These are phyloP conservation scores for Hirundo rustica DNA, from an alignment of 2,797 vertebrate species.

Conservation along the genomic window DNA sequence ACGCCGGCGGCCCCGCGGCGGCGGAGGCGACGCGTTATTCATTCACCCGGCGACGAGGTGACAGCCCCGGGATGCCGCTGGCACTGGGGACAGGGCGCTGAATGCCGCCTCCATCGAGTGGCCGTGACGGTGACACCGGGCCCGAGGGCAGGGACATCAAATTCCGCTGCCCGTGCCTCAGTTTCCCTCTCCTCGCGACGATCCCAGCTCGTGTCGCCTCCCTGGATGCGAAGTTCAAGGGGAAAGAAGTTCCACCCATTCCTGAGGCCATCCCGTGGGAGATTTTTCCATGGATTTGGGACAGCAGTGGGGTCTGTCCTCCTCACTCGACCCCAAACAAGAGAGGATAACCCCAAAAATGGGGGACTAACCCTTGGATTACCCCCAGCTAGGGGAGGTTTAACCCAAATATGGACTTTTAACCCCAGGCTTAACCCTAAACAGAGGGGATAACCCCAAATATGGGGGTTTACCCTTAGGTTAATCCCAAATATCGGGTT, in stretches of 20 bases:
- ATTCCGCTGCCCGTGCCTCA: background rate
- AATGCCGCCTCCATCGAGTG: background rate
- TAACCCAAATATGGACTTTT: background rate
- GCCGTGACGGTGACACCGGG: accelerated
- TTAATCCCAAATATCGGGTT: background rate
- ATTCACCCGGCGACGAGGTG: background rate
- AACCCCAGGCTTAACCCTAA: background rate
- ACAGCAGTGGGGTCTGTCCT: accelerated
- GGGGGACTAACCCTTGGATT: too few relatives aligned
- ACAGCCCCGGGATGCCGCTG: background rate
- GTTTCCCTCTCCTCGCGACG: background rate
- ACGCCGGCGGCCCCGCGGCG: background rate
- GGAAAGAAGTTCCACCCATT: accelerated
- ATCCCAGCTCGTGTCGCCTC: accelerated
- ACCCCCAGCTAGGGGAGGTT: background rate
- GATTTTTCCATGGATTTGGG: accelerated
- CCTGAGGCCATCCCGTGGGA: accelerated
- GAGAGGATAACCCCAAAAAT: background rate
- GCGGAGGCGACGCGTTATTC: background rate
- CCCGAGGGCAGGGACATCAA: accelerated
- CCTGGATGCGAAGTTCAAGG: accelerated
- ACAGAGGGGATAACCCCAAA: background rate
- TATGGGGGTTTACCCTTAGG: background rate
- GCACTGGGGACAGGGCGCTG: background rate
- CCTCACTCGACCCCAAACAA: background rate